A percentile compares a stretch with the other conserved stretches of the same genome.
phyloP scores from a whole-genome alignment of 2,888 invertebrate genomes.

The Deilephila porcellus region DNA sequence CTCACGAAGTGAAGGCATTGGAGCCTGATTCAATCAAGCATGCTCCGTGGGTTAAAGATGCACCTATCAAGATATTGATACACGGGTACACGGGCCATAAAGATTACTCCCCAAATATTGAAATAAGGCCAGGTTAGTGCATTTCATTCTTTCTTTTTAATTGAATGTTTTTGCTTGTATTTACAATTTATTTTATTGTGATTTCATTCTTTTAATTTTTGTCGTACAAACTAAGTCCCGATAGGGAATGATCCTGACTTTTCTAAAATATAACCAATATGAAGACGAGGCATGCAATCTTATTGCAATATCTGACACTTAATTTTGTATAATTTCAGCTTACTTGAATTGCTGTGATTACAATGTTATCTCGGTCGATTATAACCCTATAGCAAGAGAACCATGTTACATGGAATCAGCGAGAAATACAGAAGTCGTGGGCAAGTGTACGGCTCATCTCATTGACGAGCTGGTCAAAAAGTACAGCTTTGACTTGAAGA shows the following conservation, averaged over 20 bases:
- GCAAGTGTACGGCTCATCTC: slow-evolving; percentile 85
- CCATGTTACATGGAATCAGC: slow-evolving; percentile 87
- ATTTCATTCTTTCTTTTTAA: neutral
- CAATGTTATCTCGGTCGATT: slow-evolving; percentile 87
- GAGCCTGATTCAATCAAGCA: slow-evolving; percentile 62
- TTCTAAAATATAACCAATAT: too few relatives aligned
- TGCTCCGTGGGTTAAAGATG: slow-evolving; percentile 75
- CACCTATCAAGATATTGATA: slow-evolving; percentile 84
- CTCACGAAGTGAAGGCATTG: slow-evolving; percentile 71
- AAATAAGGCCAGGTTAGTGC: slow-evolving; percentile 84
- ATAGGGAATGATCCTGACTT: too few relatives aligned
- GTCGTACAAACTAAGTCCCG: too few relatives aligned
- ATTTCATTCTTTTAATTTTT: too few relatives aligned
- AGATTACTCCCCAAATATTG: slow-evolving; percentile 85
- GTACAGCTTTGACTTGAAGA: slow-evolving; percentile 67
- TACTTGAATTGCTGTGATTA: slow-evolving; percentile 82
- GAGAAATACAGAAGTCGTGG: slow-evolving; percentile 83
- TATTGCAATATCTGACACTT: too few relatives aligned
- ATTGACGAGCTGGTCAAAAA: slow-evolving; percentile 79
- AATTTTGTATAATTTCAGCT: slow-evolving; percentile 59
- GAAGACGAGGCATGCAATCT: too few relatives aligned
- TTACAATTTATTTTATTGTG: neutral
- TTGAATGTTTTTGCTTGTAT: neutral
- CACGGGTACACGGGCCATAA: slow-evolving; percentile 87
- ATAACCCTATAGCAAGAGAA: slow-evolving; percentile 81